Base-by-base conservation (phyloP, 2,113 vertebrate species). In the Tragulus kanchil region DNA sequence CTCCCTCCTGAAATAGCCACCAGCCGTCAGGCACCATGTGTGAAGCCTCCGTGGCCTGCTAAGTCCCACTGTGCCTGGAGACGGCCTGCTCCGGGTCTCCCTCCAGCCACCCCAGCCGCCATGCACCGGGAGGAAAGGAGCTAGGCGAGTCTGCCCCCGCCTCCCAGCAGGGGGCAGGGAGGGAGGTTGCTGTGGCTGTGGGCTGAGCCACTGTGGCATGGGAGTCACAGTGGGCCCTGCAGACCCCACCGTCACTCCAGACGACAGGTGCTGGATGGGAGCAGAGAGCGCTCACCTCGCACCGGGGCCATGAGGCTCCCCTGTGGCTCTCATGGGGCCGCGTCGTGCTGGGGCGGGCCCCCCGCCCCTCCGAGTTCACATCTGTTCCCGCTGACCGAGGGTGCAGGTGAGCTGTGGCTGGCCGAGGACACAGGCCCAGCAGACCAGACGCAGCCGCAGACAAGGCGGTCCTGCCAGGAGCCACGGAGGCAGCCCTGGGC, bases 371-470 rank as follows among this genome's bases (percentile, higher is more conserved):
- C 3, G 8, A 79, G 36, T n/a, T 77, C 54, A 23, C 52, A 42
- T 56, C 31, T 54, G 16, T 58, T 67, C 9, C 73, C 65, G 23
- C 1, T 0, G 9, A 64, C 54, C 25, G 31, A 19, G 19, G 59
- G 45, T 26, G 9, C 11, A 11, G 10, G 31, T 36, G 36, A 36
- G 48, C 23, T 17, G 28, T 4, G 3, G 11, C 8, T 11, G 11
- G 67, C 69, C 11, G 8, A 45, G 56, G 69, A 31, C 56, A 48
- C 26, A 56, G 9, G 4, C 25, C 11, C 62, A 59, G 42, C 1
- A 0, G 12, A 13, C 28, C 61, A 56, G 58, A 50, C 0, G 0
- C 17, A 11, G 56, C 45, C 0, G 2, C n/a, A 1, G 45, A 69
- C n/a, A 59, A 17, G 0, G 1, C 0, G 7, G n/a, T 69, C 6